A percentile compares a stretch with the other conserved stretches of the same genome.
phyloP scores from a whole-genome alignment of 2,888 invertebrate species.

The Zele albiditarsus region DNA sequence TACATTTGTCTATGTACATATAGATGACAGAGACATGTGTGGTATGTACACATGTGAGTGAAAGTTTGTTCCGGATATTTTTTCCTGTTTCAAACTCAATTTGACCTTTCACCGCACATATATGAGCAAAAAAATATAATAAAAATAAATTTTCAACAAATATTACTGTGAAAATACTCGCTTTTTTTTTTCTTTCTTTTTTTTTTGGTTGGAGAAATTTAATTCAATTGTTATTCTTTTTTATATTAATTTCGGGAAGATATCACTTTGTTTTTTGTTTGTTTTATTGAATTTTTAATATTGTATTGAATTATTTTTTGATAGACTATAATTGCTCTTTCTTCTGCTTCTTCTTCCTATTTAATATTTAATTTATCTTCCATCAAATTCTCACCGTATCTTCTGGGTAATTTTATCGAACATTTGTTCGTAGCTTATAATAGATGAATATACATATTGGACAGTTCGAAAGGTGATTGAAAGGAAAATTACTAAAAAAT shows the following conservation, averaged over 20 bases:
- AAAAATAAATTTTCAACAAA: background rate
- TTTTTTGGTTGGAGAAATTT: background rate
- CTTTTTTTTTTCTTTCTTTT: background rate
- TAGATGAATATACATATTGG: background rate
- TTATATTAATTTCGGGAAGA: too few species aligned
- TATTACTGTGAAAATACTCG: background rate
- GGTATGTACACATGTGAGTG: background rate
- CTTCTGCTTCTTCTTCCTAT: too few species aligned
- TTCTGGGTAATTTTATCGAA: background rate
- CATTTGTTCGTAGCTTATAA: background rate
- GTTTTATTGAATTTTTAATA: background rate
- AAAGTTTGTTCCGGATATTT: background rate
- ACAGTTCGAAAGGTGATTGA: too few species aligned
- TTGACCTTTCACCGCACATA: conserved; percentile 4
- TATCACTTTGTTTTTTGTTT: background rate
- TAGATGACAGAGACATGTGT: background rate
- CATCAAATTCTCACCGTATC: too few species aligned
- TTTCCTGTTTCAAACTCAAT: conserved; percentile 19
- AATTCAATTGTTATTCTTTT: background rate
- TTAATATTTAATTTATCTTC: too few species aligned
- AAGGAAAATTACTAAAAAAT: too few species aligned
- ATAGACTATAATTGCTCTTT: too few species aligned
- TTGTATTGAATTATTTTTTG: background rate
- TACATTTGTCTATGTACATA: background rate
- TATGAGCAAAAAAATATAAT: background rate